Percentiles rank a stretch among this genome's conserved stretches.
Evolutionary conservation across 2,888 invertebrate species (phyloP).

Genomic region (Melikaiella ostensackeni): DNA sequence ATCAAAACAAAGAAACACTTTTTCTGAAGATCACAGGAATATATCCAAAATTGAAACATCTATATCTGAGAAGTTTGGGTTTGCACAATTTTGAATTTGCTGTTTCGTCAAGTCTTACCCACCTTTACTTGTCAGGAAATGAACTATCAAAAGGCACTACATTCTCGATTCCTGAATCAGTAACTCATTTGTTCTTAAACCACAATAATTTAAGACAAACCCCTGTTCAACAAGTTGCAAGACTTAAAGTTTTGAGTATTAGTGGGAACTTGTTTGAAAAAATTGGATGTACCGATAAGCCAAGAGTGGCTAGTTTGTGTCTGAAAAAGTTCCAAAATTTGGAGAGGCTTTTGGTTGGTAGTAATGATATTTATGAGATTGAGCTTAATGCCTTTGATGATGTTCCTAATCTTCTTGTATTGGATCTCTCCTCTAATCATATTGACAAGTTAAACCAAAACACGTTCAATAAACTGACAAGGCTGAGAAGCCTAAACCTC

Average conservation of each 20-base stretch:
- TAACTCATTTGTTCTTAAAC: slow-evolving; percentile 39
- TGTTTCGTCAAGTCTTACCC: slow-evolving; percentile 41
- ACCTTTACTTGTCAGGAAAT: slow-evolving; percentile 44
- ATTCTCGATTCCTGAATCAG: slow-evolving; percentile 18
- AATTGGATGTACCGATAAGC: slow-evolving; percentile 19
- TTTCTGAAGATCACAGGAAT: slow-evolving; percentile 5
- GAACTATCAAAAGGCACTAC: slow-evolving; percentile 19
- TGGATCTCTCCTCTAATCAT: slow-evolving; percentile 48
- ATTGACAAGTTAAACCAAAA: slow-evolving; percentile 39
- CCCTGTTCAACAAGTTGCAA: background rate
- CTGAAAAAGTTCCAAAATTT: slow-evolving; percentile 39
- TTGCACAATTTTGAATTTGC: background rate
- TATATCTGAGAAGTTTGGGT: slow-evolving; percentile 42
- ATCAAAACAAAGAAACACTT: slow-evolving; percentile 20
- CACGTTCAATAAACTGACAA: slow-evolving; percentile 36
- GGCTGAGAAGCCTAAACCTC: slow-evolving; percentile 34
- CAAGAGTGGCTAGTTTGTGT: slow-evolving; percentile 13
- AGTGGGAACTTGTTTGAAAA: slow-evolving; percentile 9
- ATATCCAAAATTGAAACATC: slow-evolving; percentile 43
- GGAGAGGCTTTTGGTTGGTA: slow-evolving; percentile 37
- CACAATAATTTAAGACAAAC: background rate
- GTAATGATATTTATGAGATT: slow-evolving; percentile 40
- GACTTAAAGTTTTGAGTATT: background rate
- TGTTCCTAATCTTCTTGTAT: slow-evolving; percentile 36
- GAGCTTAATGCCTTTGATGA: slow-evolving; percentile 45